Conservation (phyloP, 1,140 invertebrate species). For the Magallana ariakensis region DNA sequence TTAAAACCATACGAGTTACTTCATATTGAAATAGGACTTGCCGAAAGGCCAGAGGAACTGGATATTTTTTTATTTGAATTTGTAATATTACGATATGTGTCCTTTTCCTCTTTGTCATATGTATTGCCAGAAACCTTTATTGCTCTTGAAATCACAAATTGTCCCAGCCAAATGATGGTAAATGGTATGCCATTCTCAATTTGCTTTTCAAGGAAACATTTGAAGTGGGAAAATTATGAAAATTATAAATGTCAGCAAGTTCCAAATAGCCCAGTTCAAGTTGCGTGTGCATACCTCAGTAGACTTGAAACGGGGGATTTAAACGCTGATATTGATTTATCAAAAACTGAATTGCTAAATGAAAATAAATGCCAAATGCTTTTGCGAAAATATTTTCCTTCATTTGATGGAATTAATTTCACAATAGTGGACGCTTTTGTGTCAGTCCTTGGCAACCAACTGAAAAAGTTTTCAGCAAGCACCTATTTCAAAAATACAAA, state of each 20-base stretch:
- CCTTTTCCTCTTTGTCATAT: constrained; percentile 32
- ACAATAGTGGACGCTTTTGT: constrained; percentile 53
- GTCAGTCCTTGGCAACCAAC: constrained; percentile 61
- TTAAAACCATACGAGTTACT: constrained; percentile 48
- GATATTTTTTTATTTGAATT: constrained; percentile 64
- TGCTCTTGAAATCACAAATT: constrained; percentile 63
- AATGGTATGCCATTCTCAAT: constrained; percentile 53
- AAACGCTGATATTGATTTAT: constrained; percentile 53
- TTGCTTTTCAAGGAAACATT: constrained; percentile 48
- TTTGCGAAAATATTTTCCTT: constrained; percentile 47
- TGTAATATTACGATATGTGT: constrained; percentile 53
- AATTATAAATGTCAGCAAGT: constrained; percentile 48
- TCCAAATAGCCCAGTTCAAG: constrained; percentile 61
- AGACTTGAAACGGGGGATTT: constrained; percentile 40
- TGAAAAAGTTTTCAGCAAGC: constrained; percentile 67
- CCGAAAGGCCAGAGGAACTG: constrained; percentile 42
- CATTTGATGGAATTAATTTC: constrained; percentile 48
- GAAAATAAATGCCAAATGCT: constrained; percentile 37
- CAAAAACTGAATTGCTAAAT: constrained; percentile 40
- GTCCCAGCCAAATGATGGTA: constrained; percentile 51
- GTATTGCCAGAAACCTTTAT: constrained; percentile 27
- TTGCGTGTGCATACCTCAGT: constrained; percentile 62
- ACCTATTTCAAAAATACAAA: constrained; percentile 54
- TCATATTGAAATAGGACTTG: constrained; percentile 58
- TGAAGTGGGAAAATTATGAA: constrained; percentile 54